Conservation (phyloP, 2,888 invertebrate species). For the Himalopsyche anomala region DNA sequence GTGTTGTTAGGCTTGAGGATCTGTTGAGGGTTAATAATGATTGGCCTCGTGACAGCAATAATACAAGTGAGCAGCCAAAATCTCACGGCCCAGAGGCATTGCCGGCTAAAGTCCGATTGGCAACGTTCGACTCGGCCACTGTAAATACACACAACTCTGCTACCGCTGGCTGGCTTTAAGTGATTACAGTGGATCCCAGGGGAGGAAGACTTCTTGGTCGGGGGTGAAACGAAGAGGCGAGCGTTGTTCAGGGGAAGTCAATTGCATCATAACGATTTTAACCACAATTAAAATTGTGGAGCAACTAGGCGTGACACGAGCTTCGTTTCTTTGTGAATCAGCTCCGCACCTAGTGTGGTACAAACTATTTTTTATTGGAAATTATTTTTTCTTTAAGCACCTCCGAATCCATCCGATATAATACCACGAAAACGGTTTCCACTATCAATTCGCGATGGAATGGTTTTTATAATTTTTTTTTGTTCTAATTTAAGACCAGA, state of each 20-base stretch:
- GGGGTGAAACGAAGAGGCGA: constrained; percentile 28
- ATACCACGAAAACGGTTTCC: too few species aligned
- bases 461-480: too few species aligned
- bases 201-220: constrained; percentile 16
- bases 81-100: constrained; percentile 40
- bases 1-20: not conserved
- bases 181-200: constrained; percentile 57
- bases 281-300: too few species aligned
- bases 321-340: too few species aligned
- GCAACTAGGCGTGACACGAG: too few species aligned
- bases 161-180: constrained; percentile 56
- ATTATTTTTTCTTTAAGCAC: too few species aligned
- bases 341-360: too few species aligned
- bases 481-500: too few species aligned
- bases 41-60: constrained; percentile 43
- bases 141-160: constrained; percentile 55
- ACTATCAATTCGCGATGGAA: too few species aligned
- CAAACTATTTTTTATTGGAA: too few species aligned
- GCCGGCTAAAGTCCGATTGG: constrained; percentile 39
- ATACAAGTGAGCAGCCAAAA: constrained; percentile 42
- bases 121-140: constrained; percentile 39
- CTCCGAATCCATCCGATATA: too few species aligned
- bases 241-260: constrained; percentile 20
- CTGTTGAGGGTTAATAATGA: constrained; percentile 23
- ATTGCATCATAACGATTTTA: not conserved